Conservation (phyloP, 2,888 invertebrate species). For the Silvanus unidentatus region DNA sequence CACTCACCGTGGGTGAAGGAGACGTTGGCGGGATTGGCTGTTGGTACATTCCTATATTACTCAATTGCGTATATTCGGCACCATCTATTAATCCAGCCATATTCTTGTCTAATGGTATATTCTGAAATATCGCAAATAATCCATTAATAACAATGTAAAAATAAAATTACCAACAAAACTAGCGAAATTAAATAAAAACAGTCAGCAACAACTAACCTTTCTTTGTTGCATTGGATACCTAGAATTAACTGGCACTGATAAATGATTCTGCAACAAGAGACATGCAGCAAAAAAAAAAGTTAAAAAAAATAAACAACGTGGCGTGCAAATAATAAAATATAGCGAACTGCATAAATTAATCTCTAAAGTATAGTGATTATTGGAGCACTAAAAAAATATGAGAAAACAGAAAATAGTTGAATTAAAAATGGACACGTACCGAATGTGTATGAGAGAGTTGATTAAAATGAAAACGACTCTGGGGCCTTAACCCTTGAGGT, state of each 20-base stretch:
- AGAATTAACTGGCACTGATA: conserved; percentile 81
- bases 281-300: conserved; percentile 54
- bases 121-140: conserved; percentile 49
- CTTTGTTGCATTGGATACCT: conserved; percentile 69
- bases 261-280: conserved; percentile 76
- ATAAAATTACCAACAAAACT: conserved; percentile 14
- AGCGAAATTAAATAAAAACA: conserved; percentile 22
- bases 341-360: conserved; percentile 18
- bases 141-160: too few species aligned
- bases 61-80: conserved; percentile 48
- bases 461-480: conserved; percentile 44
- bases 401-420: conserved; percentile 21
- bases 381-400: too few species aligned
- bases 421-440: conserved; percentile 30
- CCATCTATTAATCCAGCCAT: conserved; percentile 54
- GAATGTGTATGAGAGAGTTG: conserved; percentile 36
- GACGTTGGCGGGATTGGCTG: conserved; percentile 46
- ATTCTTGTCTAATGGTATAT: conserved; percentile 59
- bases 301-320: conserved; percentile 46
- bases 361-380: conserved; percentile 12
- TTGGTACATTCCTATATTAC: conserved; percentile 47
- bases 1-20: conserved; percentile 55
- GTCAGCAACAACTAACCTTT: conserved; percentile 58
- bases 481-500: conserved; percentile 47
- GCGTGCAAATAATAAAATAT: conserved; percentile 34